Evolutionary conservation across 1,140 invertebrate genomes (phyloP).

Genomic region (Eupristina koningsbergeri): DNA sequence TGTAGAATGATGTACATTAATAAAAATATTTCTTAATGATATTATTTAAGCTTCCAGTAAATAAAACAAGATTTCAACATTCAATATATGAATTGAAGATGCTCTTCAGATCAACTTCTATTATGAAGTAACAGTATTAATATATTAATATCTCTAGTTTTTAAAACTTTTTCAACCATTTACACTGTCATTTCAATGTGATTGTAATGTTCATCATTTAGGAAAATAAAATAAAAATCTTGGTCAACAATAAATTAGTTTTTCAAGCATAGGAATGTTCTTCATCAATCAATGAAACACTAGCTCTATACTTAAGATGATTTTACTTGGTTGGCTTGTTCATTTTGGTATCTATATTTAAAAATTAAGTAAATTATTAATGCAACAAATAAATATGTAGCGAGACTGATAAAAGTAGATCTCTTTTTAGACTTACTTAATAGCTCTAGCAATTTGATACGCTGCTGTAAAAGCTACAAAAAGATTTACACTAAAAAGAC

Average conservation of each 20-base stretch:
- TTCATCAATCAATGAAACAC: constrained; percentile 40
- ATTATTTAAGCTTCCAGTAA: neutral
- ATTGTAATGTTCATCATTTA: neutral
- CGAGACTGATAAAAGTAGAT: neutral
- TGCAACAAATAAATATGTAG: neutral
- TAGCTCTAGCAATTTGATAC: constrained; percentile 84
- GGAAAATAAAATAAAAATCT: neutral
- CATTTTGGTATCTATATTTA: constrained; percentile 59
- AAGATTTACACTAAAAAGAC: constrained; percentile 93
- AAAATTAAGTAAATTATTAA: neutral
- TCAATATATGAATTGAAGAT: neutral
- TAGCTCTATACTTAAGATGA: constrained; percentile 49
- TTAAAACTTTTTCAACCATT: constrained; percentile 23
- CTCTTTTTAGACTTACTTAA: constrained; percentile 69
- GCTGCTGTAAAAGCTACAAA: constrained; percentile 90
- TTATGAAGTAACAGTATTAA: constrained; percentile 3
- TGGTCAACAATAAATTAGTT: neutral
- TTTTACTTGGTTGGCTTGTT: constrained; percentile 40
- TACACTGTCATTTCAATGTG: constrained; percentile 11
- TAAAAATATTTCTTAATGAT: constrained; percentile 10
- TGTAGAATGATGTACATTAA: neutral
- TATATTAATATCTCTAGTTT: constrained; percentile 11
- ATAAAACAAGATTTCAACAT: neutral
- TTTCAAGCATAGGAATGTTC: constrained; percentile 47
- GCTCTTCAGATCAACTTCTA: constrained; percentile 24